Evolutionary conservation across 2,888 invertebrate genomes (phyloP), one percentile per base, ranked within the genome.

Genomic region (Callyntrura sp.): DNA sequence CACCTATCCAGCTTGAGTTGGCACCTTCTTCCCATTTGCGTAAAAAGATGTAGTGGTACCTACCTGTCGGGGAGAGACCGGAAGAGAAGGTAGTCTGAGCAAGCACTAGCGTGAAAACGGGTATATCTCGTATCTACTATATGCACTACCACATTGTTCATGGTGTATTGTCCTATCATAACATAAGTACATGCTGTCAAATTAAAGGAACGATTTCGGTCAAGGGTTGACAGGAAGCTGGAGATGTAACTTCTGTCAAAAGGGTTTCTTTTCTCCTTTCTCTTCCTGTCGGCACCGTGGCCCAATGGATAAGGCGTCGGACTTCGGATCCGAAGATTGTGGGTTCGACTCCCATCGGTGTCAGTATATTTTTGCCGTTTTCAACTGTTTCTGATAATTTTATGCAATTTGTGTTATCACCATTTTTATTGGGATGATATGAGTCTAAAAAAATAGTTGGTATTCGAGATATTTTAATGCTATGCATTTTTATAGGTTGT

Each of bases 301-400:
- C 91, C 88, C 57, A 90, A 88, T 90, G 90, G 88, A 88, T 84
- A 90, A 76, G 88, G 90, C 90, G 90, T 90, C 90, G 88, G 91
- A 91, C 91, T 91, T 91, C 91, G 88, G 88, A 91, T 91, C 91
- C 88, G 91, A 91, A 91, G 91, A 91, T 91, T 91, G 91, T 65
- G 85, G 88, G 88, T 91, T 91, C 91, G 91, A 91, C 85, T 91
- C 89, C 89, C 86, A 57, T 89, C 91, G 82, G 86, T 82, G 91
- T 89, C 88, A 83, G 35, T 35, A 35, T 35, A 35, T 35, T 35
- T 35, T 35, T 35, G 35, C 35, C 35, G 35, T 35, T 35, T 35
- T 35, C n/a, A 25, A 62, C 43, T 12, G 1, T 20, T 78, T 78
- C 55, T 51, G 12, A 28, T 70, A 51, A 23, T 28, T 28, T 76